Conservation (phyloP, 2,113 vertebrate species). For the Tychaedon coryphoeus region DNA sequence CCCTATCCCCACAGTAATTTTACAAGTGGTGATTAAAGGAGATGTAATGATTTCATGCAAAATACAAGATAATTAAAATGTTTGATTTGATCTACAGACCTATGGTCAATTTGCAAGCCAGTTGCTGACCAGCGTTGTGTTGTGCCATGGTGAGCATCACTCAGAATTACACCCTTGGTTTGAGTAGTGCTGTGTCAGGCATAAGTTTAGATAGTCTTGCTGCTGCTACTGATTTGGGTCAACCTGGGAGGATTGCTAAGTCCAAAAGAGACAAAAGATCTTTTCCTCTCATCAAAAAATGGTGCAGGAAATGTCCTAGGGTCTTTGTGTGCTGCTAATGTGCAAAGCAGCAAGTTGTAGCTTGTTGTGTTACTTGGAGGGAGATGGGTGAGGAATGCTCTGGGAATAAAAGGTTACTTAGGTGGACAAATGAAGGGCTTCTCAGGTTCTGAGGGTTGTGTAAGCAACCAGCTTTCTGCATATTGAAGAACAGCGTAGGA, state of each 20-base stretch:
- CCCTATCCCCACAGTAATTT: conserved; percentile 33
- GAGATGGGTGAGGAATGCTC: not conserved
- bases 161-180: not conserved
- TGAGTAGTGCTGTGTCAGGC: not conserved
- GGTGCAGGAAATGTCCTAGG: not conserved
- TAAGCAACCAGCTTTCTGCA: not conserved
- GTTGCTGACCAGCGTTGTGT: not conserved
- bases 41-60: conserved; percentile 11
- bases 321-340: not conserved
- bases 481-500: not conserved
- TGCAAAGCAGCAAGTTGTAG: not conserved
- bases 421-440: not conserved
- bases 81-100: conserved; percentile 35
- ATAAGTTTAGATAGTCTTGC: not conserved
- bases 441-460: not conserved
- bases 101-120: conserved; percentile 21
- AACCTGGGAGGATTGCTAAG: not conserved
- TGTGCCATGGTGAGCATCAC: fast-evolving
- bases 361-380: not conserved
- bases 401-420: not conserved
- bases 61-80: conserved; percentile 46
- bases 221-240: not conserved
- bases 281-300: not conserved
- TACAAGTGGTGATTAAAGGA: conserved; percentile 19
- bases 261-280: not conserved